Evolutionary conservation across 2,113 vertebrate species (phyloP), one percentile per base, ranked within the genome.

Genomic region (Sebastes fasciatus): DNA sequence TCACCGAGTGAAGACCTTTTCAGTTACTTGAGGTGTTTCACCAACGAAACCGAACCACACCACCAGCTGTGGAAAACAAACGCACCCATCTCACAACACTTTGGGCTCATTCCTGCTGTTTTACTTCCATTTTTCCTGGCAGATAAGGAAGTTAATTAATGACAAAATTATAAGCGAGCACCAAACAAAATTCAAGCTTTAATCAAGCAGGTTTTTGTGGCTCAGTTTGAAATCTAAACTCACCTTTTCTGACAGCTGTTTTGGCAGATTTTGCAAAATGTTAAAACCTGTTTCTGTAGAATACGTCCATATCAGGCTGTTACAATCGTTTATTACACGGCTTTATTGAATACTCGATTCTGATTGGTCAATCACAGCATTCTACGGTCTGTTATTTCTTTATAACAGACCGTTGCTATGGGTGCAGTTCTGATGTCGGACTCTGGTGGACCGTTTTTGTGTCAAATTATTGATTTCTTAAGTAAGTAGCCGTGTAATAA

Each of bases 61-160:
- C 76, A 57, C 52, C 74, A 68, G 49, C 52, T 69, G 83, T 66
- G 74, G n/a, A 3, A 84, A 82, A 77, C 77, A 68, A 81, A 26
- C 42, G 0, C 68, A 48, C 62, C 75, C 49, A 65, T 9, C 11
- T 78, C 8, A 34, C 4, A 62, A 42, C 46, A 2, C 17, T 16
- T 21, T 63, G 4, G 84, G 26, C 43, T 72, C 17, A 4, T 17
- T 74, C 23, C 17, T 4, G 70, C 60, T 42, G 73, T 11, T 58
- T 60, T 54, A 13, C 65, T 55, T 74, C 74, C 54, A 54, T 11
- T 17, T 12, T 61, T 51, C 17, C 55, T 51, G 40, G 13, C 0
- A 1, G 0, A 4, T 82, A 69, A 0, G n/a, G 82, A 90, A 81
- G 84, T 67, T 57, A 4, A 42, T 66, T 64, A 66, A 76, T 64